Conservation (phyloP, 2,888 invertebrate genomes). For the Ophonus ardosiacus region DNA sequence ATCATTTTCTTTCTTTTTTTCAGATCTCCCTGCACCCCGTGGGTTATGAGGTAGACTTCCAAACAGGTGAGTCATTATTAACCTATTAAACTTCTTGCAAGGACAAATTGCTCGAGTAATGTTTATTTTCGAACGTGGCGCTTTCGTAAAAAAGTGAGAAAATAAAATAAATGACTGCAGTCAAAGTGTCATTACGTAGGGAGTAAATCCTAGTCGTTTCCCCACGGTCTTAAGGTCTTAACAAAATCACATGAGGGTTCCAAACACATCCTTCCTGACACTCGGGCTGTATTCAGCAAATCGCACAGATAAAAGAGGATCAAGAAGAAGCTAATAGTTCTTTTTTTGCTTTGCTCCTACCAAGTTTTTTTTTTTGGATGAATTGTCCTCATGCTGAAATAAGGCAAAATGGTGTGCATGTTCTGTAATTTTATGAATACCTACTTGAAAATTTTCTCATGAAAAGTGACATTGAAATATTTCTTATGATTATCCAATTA, state of each 20-base stretch:
- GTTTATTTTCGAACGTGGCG: constrained; percentile 1
- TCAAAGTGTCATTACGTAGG: constrained; percentile 28
- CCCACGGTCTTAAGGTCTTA: not conserved
- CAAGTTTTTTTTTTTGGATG: too few relatives aligned
- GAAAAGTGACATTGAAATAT: constrained; percentile 23
- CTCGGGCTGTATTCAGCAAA: not conserved
- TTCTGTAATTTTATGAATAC: too few relatives aligned
- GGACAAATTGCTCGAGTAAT: not conserved
- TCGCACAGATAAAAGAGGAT: not conserved
- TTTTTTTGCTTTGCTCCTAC: not conserved
- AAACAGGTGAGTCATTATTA: not conserved
- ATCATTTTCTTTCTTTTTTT: not conserved
- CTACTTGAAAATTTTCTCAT: not conserved
- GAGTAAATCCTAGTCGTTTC: constrained; percentile 9
- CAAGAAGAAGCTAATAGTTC: not conserved
- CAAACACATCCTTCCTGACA: not conserved
- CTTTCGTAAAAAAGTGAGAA: constrained; percentile 5
- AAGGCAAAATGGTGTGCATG: too few relatives aligned
- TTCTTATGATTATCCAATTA: constrained; percentile 20
- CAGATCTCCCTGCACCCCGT: not conserved
- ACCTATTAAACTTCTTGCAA: not conserved
- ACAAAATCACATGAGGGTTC: not conserved
- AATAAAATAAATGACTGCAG: constrained; percentile 29
- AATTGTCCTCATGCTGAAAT: too few relatives aligned
- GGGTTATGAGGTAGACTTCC: too few relatives aligned